phyloP scores from a whole-genome alignment of 2,888 invertebrate genomes.

The Cephus pulcher region DNA sequence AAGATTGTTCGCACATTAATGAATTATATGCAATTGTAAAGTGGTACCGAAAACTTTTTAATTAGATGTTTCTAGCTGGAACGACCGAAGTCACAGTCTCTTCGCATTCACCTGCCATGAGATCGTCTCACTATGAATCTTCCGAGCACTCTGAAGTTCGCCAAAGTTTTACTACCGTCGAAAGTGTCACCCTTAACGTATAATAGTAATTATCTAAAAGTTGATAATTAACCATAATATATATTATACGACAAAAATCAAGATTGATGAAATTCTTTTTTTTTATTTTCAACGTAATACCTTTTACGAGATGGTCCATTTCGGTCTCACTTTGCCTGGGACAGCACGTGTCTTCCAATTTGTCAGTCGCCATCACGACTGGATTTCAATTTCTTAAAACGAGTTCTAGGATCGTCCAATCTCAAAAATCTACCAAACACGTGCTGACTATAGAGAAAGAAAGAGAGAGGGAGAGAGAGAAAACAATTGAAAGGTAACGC shows the following conservation, averaged over 20 bases:
- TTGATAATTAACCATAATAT: neutral
- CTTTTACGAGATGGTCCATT: neutral
- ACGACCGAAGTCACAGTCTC: neutral
- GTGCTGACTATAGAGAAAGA: constrained; percentile 19
- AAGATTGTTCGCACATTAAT: neutral
- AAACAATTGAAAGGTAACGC: constrained; percentile 28
- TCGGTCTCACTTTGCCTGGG: neutral
- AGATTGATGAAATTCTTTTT: neutral
- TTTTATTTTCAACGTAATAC: constrained; percentile 31
- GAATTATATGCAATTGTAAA: neutral
- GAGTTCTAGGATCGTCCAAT: constrained; percentile 26
- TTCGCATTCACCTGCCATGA: neutral
- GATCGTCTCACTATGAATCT: neutral
- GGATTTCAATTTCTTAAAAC: constrained; percentile 24
- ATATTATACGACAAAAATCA: neutral
- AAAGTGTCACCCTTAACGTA: neutral
- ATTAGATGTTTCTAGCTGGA: neutral
- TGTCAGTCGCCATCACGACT: neutral
- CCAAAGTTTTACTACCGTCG: neutral
- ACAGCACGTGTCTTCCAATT: neutral
- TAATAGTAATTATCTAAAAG: neutral
- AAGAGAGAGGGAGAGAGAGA: constrained; percentile 13
- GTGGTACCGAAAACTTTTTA: neutral
- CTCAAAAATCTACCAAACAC: constrained; percentile 21
- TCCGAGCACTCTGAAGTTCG: neutral